Evolutionary conservation across 2,888 invertebrate genomes (phyloP), one percentile per base, ranked within the genome.

Genomic region (Toxonevra muliebris): DNA sequence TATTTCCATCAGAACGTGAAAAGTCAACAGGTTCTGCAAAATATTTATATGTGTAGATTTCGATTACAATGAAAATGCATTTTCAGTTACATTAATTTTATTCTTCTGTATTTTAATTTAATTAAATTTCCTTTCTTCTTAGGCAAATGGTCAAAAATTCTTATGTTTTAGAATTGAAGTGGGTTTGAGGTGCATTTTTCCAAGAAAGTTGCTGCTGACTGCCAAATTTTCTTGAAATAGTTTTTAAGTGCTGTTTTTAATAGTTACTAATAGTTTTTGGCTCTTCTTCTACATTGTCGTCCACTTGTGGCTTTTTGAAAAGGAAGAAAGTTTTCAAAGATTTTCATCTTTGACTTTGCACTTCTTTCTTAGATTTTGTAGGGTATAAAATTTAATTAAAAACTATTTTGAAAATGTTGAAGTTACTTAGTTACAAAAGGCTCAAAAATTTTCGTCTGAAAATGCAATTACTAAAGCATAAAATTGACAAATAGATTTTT

Each of bases 1-100:
- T 66, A 30, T 65, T 60, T 62, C 75, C 69, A 17, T 85, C 85
- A 11, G 81, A 78, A 74, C 85, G 82, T 76, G 85, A 85, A 74
- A 85, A 85, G 80, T 85, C 85, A 76, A 85, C 85, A 73, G 85
- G 85, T 76, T 85, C 85, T 85, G 75, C 15, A 74, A 74, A 72
- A 67, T 45, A 41, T 45, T 13, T 12, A 63, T 17, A 50, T 50
- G 50, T 11, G 43, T 41, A 30, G 10, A 40, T 57, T 58, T 41
- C 8, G 40, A 59, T 9, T 17, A 52, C 1, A 40, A 40, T 61
- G 17, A 13, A 12, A 52, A 50, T 41, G 43, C 1, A 48, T 48
- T 8, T 48, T 48, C 48, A 30, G 2, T 30, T 30, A 30, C 7
- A 30, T 30, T 30, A 30, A 30, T 30, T 30, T 30, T 30, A 30